These are phyloP conservation scores for Gobio gobio DNA, from an alignment of 2,113 vertebrate species.

Conservation along the genomic window DNA sequence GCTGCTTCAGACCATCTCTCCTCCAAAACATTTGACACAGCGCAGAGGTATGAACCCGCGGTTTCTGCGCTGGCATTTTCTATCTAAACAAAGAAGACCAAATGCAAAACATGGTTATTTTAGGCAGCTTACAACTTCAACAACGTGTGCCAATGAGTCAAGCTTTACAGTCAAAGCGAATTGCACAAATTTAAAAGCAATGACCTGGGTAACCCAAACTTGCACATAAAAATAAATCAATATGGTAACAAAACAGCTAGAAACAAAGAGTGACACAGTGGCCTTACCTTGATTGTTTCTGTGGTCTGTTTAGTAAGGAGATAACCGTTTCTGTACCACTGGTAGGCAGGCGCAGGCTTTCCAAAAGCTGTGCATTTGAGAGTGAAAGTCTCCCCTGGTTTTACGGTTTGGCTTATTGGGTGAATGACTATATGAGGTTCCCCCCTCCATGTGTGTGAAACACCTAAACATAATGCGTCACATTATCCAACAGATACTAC, in stretches of 20 bases:
- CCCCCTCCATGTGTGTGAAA: conserved; percentile 78
- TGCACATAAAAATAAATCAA: background rate
- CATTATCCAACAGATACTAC: background rate
- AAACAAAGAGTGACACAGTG: background rate
- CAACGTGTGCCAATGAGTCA: background rate
- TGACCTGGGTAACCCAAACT: background rate
- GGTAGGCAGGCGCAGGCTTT: conserved; percentile 79
- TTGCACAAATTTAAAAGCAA: background rate
- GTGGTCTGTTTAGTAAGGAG: conserved; percentile 68
- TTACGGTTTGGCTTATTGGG: conserved; percentile 64
- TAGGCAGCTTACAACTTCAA: background rate
- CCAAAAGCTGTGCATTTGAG: conserved; percentile 82
- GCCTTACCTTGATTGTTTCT: conserved; percentile 75
- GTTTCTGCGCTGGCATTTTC: conserved; percentile 60
- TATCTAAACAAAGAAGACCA: conserved; percentile 64
- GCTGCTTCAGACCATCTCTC: conserved; percentile 81
- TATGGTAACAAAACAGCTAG: background rate
- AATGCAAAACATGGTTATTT: background rate
- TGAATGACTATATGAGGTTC: conserved; percentile 78
- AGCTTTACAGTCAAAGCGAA: background rate
- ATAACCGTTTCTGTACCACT: conserved; percentile 85
- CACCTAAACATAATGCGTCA: conserved; percentile 51
- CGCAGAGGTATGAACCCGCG: conserved; percentile 81
- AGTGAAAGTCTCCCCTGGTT: conserved; percentile 60
- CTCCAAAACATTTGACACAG: conserved; percentile 74